These are phyloP conservation scores for fruit fly (Drosophila melanogaster) DNA, from an alignment of 1,140 invertebrate genomes.

Conservation along the genomic window Release_6_plus_ISO1_MT NC_004354.4:18237501-18238000, in stretches of 20 bases:
- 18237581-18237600: slow-evolving; percentile 12
- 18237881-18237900: not conserved
- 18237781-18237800: no score
- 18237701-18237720: no score
- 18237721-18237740: no score
- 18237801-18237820: no score
- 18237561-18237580: slow-evolving; percentile 48
- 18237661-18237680: no score
- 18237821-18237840: not conserved
- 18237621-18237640: not conserved
- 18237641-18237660: not conserved
- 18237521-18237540: slow-evolving; percentile 29
- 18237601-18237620: not conserved
- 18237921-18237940: not conserved
- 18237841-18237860: no score
- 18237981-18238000: not conserved
- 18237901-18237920: not conserved
- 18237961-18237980: not conserved
- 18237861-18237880: not conserved
- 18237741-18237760: no score
- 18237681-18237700: no score
- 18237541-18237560: slow-evolving; percentile 20
- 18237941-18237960: not conserved
- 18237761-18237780: no score
- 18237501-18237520: slow-evolving; percentile 15